A percentile compares a stretch with the other conserved stretches of the same genome.
These are phyloP conservation scores for Athetis lepigone DNA, from an alignment of 2,888 invertebrate species.

Conservation along the genomic window DNA sequence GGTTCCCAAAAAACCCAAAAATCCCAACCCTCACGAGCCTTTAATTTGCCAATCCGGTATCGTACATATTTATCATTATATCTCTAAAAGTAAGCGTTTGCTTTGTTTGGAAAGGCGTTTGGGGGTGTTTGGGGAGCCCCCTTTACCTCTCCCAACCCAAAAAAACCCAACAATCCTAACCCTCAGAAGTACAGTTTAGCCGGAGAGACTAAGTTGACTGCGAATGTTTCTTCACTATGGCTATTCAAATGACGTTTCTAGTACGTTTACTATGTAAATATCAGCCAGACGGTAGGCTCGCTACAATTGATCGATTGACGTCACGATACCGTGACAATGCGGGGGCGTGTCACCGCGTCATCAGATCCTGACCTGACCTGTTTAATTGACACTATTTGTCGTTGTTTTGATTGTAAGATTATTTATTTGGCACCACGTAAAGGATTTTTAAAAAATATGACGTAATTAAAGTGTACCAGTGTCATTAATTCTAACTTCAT, in stretches of 20 bases:
- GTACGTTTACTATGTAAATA: conserved; percentile 1
- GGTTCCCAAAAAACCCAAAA: too few relatives aligned
- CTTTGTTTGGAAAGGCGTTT: too few relatives aligned
- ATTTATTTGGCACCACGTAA: conserved; percentile 16
- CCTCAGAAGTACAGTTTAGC: not conserved
- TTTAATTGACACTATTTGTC: conserved; percentile 36
- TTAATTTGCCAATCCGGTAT: too few relatives aligned
- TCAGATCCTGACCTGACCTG: conserved; percentile 44
- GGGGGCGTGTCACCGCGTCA: conserved; percentile 41
- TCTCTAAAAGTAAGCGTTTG: too few relatives aligned
- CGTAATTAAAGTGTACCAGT: not conserved
- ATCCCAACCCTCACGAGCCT: too few relatives aligned
- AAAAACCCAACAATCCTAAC: too few relatives aligned
- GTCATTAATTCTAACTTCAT: not conserved
- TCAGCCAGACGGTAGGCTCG: conserved; percentile 13
- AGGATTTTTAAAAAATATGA: not conserved
- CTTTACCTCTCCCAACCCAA: too few relatives aligned
- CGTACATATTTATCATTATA: too few relatives aligned
- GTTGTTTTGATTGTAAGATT: conserved; percentile 18
- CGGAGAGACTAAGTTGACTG: not conserved
- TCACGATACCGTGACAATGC: conserved; percentile 31
- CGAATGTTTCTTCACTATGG: not conserved
- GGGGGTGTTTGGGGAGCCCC: too few relatives aligned
- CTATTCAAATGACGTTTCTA: not conserved
- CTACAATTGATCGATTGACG: conserved; percentile 42